Evolutionary conservation across 2,888 invertebrate species (phyloP), one percentile per base, ranked within the genome.

Genomic region (Cremastinae sp.): DNA sequence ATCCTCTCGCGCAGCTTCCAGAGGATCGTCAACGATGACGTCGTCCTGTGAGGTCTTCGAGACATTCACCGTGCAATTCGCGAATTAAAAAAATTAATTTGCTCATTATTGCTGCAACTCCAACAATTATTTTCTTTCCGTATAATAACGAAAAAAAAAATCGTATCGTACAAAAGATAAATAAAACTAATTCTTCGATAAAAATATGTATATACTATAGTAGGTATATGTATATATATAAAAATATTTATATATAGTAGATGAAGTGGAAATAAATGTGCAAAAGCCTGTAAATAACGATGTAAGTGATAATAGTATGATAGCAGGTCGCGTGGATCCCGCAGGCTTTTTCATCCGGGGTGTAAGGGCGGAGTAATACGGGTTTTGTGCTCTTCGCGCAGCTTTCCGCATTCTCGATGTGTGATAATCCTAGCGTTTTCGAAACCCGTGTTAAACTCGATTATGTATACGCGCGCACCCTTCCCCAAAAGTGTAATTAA

Each of bases 1-100:
- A 80, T 77, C 77, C 78, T 78, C 76, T 59, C 56, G 45, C 58
- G 45, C 58, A 56, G 66, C 68, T 75, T 65, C 74, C 62, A 68
- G 45, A 59, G 58, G 71, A 64, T 61, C 68, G 61, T 54, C 59
- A 51, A 45, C 38, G 56, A 68, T 59, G 64, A 69, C 59, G 68
- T 59, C 18, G 45, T 51, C 45, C 18, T 14, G n/a, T 41, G 53
- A 62, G 49, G 16, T 65, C 61, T 34, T 59, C 2, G 2, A 18
- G 53, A 53, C 22, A 53, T 0, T 22, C 12, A 28, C 28, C 28
- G 28, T 28, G 28, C 5, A 28, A 28, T 28, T 5, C 5, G 5
- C 28, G 2, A 28, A 28, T 28, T 28, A 5, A 28, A 28, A 28
- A 28, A 28, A 28, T 5, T 45, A 45, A 8, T n/a, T n/a, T 1